Conservation (phyloP, 2,888 invertebrate genomes). For the Aleiodes leptofemur region DNA sequence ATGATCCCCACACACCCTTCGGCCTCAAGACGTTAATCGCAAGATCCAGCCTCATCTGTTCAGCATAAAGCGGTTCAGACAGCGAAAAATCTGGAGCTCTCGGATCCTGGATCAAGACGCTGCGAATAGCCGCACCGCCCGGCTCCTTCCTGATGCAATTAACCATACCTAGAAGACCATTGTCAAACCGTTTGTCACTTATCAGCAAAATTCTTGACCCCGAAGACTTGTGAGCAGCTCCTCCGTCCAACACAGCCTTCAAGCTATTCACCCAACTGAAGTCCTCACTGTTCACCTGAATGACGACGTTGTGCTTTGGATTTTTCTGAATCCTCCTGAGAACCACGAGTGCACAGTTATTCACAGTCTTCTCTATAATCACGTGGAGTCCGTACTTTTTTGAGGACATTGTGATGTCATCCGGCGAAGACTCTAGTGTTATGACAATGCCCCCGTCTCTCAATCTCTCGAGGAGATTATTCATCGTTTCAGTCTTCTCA, state of each 20-base stretch:
- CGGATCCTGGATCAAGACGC: slow-evolving; percentile 79
- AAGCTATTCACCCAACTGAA: slow-evolving; percentile 73
- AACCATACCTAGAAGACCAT: slow-evolving; percentile 89
- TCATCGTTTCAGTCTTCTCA: slow-evolving; percentile 45
- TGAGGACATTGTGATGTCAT: neutral
- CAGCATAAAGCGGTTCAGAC: slow-evolving; percentile 80
- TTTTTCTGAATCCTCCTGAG: slow-evolving; percentile 56
- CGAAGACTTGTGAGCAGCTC: slow-evolving; percentile 75
- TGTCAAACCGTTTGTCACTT: slow-evolving; percentile 50
- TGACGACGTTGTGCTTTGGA: slow-evolving; percentile 62
- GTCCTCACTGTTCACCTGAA: slow-evolving; percentile 64
- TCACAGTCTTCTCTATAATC: slow-evolving; percentile 63
- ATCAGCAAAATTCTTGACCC: slow-evolving; percentile 79
- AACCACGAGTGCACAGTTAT: slow-evolving; percentile 57
- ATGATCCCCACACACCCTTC: slow-evolving; percentile 85
- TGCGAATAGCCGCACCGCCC: slow-evolving; percentile 79
- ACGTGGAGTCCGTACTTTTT: slow-evolving; percentile 55
- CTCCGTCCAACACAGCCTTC: slow-evolving; percentile 63
- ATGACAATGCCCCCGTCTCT: slow-evolving; percentile 65
- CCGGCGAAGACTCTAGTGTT: slow-evolving; percentile 57
- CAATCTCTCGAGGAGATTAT: slow-evolving; percentile 49
- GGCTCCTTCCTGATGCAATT: slow-evolving; percentile 91
- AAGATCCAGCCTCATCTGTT: slow-evolving; percentile 84
- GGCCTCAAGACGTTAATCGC: slow-evolving; percentile 83
- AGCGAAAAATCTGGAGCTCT: slow-evolving; percentile 82